These are phyloP conservation scores for Scaeva pyrastri DNA, from an alignment of 2,888 invertebrate species.

Conservation along the genomic window DNA sequence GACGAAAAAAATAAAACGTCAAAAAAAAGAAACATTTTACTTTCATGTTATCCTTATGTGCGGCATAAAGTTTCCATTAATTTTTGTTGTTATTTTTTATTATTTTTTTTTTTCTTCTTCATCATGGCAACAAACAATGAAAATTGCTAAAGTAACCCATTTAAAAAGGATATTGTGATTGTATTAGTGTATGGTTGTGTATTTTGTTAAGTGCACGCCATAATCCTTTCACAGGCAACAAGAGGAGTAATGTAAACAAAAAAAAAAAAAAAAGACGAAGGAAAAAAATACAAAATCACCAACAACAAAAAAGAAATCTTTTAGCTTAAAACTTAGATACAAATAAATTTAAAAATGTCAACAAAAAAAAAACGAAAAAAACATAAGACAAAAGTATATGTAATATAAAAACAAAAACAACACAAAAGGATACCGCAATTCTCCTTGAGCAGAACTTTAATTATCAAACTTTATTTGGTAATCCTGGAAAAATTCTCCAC, in stretches of 20 bases:
- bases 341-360: slow-evolving; percentile 7
- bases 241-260: slow-evolving; percentile 19
- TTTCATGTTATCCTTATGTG: slow-evolving; percentile 40
- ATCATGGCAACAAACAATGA: slow-evolving; percentile 39
- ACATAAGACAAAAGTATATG: neutral
- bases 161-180: slow-evolving; percentile 11
- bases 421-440: slow-evolving; percentile 63
- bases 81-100: neutral
- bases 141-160: slow-evolving; percentile 65
- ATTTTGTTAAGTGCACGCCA: slow-evolving; percentile 69
- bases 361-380: slow-evolving; percentile 44
- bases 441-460: slow-evolving; percentile 66
- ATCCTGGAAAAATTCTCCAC: slow-evolving; percentile 69
- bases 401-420: slow-evolving; percentile 55
- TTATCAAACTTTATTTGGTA: slow-evolving; percentile 71
- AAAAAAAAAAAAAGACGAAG: slow-evolving; percentile 1
- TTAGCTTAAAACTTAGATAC: slow-evolving; percentile 61
- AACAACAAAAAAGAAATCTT: slow-evolving; percentile 58
- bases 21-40: slow-evolving; percentile 14
- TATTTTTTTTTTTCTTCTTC: slow-evolving; percentile 24
- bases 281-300: slow-evolving; percentile 5
- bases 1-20: neutral
- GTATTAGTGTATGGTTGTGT: slow-evolving; percentile 36
- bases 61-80: slow-evolving; percentile 48
- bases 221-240: slow-evolving; percentile 47